phyloP scores from a whole-genome alignment of 2,113 vertebrate genomes.

The Eonycteris spelaea region DNA sequence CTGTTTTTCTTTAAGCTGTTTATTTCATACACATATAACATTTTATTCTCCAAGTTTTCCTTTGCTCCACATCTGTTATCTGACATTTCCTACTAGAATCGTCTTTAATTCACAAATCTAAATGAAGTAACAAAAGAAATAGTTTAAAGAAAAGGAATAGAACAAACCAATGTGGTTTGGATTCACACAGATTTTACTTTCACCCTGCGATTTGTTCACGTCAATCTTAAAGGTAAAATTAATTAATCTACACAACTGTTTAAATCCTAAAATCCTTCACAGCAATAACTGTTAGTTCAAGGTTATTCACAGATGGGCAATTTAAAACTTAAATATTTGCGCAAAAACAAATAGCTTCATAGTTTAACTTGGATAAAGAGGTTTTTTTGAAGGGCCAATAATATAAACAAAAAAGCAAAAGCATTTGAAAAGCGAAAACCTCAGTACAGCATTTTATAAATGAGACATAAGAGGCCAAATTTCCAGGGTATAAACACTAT shows the following conservation, averaged over 20 bases:
- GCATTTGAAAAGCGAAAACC: neutral
- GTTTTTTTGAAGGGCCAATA: constrained; percentile 6
- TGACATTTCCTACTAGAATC: too few species aligned
- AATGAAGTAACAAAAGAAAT: constrained; percentile 27
- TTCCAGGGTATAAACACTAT: neutral
- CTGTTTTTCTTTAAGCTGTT: constrained; percentile 26
- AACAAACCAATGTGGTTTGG: neutral
- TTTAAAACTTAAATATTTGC: constrained; percentile 25
- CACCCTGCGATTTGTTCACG: neutral
- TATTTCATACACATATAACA: constrained; percentile 18
- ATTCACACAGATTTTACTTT: neutral
- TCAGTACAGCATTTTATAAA: neutral
- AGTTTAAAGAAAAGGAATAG: neutral
- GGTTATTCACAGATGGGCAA: neutral
- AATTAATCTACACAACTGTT: neutral
- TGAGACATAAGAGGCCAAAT: neutral
- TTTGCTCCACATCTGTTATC: constrained; percentile 36
- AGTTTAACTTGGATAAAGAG: neutral
- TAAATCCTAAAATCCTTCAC: constrained; percentile 32
- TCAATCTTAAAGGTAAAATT: constrained; percentile 27
- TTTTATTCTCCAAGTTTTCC: constrained; percentile 23
- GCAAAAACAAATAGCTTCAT: constrained; percentile 23
- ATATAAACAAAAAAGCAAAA: neutral
- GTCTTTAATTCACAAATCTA: constrained; percentile 32
- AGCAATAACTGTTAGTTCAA: neutral